Conservation (phyloP, 2,797 vertebrate species). For the Sciurus vulgaris region DNA sequence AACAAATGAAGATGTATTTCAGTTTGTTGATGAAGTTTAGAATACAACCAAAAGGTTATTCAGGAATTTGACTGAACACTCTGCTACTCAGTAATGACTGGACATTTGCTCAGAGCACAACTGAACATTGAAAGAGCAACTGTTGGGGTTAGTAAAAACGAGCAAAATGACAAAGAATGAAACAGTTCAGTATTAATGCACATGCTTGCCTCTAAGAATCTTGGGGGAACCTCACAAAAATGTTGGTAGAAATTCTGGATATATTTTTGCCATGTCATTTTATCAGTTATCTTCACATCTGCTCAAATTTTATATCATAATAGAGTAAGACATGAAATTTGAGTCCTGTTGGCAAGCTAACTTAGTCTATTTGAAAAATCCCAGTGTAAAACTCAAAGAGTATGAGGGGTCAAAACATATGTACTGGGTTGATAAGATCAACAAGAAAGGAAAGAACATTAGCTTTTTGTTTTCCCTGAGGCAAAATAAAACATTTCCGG, state of each 20-base stretch:
- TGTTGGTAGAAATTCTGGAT: not conserved
- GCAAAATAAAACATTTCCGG: constrained; percentile 14
- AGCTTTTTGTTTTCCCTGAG: constrained; percentile 25
- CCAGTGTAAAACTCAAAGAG: not conserved
- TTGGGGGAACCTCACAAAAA: not conserved
- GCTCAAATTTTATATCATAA: not conserved
- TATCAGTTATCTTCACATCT: not conserved
- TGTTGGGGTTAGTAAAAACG: not conserved
- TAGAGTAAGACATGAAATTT: not conserved
- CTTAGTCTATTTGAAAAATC: not conserved
- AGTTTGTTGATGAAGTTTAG: not conserved
- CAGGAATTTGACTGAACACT: not conserved
- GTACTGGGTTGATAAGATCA: not conserved
- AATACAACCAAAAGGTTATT: not conserved
- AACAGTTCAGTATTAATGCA: not conserved
- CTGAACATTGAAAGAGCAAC: not conserved
- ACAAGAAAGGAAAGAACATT: constrained; percentile 21
- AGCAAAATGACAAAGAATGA: not conserved
- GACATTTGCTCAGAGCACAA: not conserved
- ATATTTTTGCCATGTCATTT: not conserved
- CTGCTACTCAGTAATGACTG: accelerated
- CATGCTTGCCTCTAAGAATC: not conserved
- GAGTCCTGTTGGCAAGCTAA: not conserved
- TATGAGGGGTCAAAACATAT: not conserved
- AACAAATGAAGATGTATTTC: constrained; percentile 23